Evolutionary conservation across 2,113 vertebrate genomes (phyloP), one percentile per base, ranked within the genome.

Genomic region (Mormoops blainvillei): DNA sequence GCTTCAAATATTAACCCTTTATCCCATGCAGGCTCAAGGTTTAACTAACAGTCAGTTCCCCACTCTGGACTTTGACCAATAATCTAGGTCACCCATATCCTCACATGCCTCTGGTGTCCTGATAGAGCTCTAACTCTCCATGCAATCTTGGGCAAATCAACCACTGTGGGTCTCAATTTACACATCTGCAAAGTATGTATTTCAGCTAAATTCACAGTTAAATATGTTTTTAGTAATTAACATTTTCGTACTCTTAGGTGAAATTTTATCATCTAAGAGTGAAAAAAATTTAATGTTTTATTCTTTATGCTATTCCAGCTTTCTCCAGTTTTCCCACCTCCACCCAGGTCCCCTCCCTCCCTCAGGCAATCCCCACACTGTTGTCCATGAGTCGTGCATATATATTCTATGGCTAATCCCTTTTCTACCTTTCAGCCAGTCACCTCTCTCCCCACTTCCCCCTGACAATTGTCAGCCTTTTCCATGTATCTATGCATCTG

Each of bases 211-310:
- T 85, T 58, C 2, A 71, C 4, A 77, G 84, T 92, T 87, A 31
- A 84, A 54, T 94, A 87, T 91, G 24, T 36, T 86, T 94, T 89
- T 76, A 65, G 41, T 78, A 67, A 70, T 87, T 93, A 74, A 20
- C 1, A 38, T 78, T 92, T 86, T 48, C 86, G 71, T 45, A 45
- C 22, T 87, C 11, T 89, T 93, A 93, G 54, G 7, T 71, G 11
- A n/a, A n/a, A n/a, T n/a, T n/a, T n/a, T n/a, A n/a, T n/a, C n/a
- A n/a, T n/a, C n/a, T n/a, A n/a, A n/a, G n/a, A n/a, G 76, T 76
- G 31, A 73, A 94, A 81, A 67, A 58, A n/a, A 15, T 4, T 70
- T 84, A 78, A 41, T 48, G 31, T 63, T 63, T 63, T 63, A 63
- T 63, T 63, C 26, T 63, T 63, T 14, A 63, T 63, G 10, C 28